A percentile compares a stretch with the other conserved stretches of the same genome.
phyloP scores from a whole-genome alignment of 2,797 vertebrate genomes.

The Phoebastria nigripes region DNA sequence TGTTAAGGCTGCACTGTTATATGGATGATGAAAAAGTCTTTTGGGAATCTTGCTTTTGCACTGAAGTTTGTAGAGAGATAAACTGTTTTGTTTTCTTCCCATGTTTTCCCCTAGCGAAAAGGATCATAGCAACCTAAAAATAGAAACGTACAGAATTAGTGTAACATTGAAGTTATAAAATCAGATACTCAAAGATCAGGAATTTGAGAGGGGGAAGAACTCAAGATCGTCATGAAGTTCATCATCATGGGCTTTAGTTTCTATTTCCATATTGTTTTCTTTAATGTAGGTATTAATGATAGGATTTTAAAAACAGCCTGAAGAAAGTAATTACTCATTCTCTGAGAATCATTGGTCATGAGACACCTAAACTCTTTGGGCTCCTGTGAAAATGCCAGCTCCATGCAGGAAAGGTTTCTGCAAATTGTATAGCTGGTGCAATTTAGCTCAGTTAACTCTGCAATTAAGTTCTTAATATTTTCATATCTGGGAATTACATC shows the following conservation, averaged over 20 bases:
- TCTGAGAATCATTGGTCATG: background rate
- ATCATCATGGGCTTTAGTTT: background rate
- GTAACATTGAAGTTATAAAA: background rate
- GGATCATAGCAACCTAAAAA: background rate
- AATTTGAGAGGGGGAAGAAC: background rate
- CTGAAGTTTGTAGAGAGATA: background rate
- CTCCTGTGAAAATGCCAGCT: background rate
- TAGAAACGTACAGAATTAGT: background rate
- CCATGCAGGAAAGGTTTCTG: background rate
- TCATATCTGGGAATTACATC: background rate
- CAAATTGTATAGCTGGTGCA: background rate
- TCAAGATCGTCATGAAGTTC: background rate
- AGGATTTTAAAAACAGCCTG: background rate
- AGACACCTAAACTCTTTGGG: background rate
- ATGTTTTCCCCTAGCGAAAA: background rate
- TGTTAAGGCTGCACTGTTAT: background rate
- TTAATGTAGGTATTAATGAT: background rate
- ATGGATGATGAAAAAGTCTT: background rate
- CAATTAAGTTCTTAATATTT: background rate
- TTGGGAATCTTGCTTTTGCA: background rate
- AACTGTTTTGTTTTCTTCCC: background rate
- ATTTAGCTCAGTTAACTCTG: background rate
- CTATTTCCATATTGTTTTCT: background rate
- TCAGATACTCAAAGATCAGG: background rate
- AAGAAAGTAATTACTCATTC: background rate